Evolutionary conservation across 2,113 vertebrate genomes (phyloP).

Genomic region (Laticauda colubrina): DNA sequence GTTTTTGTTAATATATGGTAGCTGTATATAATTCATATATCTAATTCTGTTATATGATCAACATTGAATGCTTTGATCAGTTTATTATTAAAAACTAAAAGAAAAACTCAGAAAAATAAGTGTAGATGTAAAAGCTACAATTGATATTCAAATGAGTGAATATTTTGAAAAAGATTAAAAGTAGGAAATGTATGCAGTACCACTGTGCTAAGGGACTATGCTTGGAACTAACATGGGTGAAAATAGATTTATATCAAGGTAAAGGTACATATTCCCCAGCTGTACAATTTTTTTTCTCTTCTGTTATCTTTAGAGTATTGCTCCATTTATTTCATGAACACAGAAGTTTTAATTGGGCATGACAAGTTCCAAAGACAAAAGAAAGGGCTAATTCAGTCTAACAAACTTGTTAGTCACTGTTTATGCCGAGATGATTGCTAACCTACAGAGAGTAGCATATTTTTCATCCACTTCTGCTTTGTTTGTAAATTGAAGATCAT

Average conservation of each 20-base stretch:
- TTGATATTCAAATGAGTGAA: conserved; percentile 73
- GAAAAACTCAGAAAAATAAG: conserved; percentile 60
- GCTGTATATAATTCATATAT: conserved; percentile 55
- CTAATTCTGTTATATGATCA: conserved; percentile 53
- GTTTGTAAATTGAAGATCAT: conserved; percentile 76
- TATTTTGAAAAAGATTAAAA: conserved; percentile 83
- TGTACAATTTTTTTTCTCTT: conserved; percentile 80
- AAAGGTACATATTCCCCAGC: conserved; percentile 87
- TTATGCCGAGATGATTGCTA: conserved; percentile 77
- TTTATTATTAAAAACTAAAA: conserved; percentile 43
- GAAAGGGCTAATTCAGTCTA: conserved; percentile 93
- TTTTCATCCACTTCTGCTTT: conserved; percentile 73
- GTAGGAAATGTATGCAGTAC: conserved; percentile 85
- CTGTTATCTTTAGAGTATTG: conserved; percentile 81
- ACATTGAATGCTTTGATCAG: conserved; percentile 54
- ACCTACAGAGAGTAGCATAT: conserved; percentile 73
- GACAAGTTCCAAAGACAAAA: conserved; percentile 94
- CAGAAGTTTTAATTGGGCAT: conserved; percentile 87
- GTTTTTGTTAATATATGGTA: conserved; percentile 38
- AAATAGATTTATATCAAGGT: conserved; percentile 86
- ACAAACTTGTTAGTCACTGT: conserved; percentile 91
- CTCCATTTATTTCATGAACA: conserved; percentile 82
- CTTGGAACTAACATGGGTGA: conserved; percentile 81
- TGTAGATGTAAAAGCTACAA: conserved; percentile 62
- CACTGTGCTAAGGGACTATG: conserved; percentile 73